phyloP scores from a whole-genome alignment of 2,797 vertebrate species.

The Sebastes minor region DNA sequence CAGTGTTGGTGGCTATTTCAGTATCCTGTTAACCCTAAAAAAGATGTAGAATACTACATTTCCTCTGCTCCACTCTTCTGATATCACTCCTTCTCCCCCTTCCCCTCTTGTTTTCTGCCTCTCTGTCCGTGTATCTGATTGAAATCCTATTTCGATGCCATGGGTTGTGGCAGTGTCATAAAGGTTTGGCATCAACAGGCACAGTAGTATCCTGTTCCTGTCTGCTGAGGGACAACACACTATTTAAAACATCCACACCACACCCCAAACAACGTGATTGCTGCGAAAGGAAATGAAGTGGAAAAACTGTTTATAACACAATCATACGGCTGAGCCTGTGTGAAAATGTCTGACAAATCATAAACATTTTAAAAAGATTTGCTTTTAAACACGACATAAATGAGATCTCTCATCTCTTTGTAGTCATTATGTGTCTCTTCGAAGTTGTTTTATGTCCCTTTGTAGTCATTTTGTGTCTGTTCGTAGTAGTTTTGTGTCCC shows the following conservation, averaged over 20 bases:
- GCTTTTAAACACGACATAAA: neutral
- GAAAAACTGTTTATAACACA: neutral
- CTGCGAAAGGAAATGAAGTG: neutral
- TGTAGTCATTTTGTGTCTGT: no score
- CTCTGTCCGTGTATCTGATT: neutral
- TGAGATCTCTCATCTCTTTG: no score
- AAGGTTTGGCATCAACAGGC: neutral
- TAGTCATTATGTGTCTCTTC: no score
- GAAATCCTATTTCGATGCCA: neutral
- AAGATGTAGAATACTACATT: neutral
- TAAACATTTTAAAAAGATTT: neutral
- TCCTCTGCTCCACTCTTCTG: neutral
- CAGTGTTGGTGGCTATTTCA: neutral
- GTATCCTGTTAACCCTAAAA: neutral
- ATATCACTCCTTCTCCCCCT: no score
- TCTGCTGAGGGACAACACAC: neutral
- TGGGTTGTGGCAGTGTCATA: neutral
- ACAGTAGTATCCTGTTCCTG: neutral
- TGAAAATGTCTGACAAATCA: neutral
- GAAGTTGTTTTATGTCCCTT: no score
- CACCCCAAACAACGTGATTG: neutral
- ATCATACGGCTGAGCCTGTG: no score
- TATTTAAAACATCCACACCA: constrained; percentile 1
- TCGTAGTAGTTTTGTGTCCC: no score
- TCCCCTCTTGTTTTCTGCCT: no score